These are phyloP conservation scores for Entelurus aequoreus DNA, from an alignment of 2,113 vertebrate genomes.

Conservation along the genomic window DNA sequence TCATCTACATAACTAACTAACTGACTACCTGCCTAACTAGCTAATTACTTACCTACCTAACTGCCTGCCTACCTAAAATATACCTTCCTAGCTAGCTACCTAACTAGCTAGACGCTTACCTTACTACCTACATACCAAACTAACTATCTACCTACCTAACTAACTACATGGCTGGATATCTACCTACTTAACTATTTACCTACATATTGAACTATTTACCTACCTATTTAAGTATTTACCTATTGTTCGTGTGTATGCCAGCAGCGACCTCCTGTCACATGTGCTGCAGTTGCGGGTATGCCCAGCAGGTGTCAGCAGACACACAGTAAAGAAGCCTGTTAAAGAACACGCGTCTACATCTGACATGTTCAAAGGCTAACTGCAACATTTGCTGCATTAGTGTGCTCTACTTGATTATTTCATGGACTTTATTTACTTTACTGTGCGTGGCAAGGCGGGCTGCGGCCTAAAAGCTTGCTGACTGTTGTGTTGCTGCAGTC, in stretches of 20 bases:
- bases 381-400: neutral
- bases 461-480: neutral
- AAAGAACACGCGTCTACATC: too few relatives aligned
- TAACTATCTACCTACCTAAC: too few relatives aligned
- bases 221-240: neutral
- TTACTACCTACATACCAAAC: too few relatives aligned
- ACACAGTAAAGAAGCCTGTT: neutral
- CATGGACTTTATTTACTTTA: neutral
- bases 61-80: too few relatives aligned
- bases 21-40: too few relatives aligned
- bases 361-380: neutral
- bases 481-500: conserved; percentile 5
- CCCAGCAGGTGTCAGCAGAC: conserved; percentile 27
- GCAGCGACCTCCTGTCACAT: neutral
- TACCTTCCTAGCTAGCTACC: too few relatives aligned
- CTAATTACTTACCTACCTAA: too few relatives aligned
- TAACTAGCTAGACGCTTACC: too few relatives aligned
- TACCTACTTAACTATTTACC: neutral
- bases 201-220: neutral
- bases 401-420: neutral
- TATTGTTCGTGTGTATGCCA: neutral
- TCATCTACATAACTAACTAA: too few relatives aligned
- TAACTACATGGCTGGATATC: too few relatives aligned
- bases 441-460: neutral
- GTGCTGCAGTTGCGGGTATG: neutral